Conservation (phyloP, 2,113 vertebrate species). For the Tachuris rubrigastra region DNA sequence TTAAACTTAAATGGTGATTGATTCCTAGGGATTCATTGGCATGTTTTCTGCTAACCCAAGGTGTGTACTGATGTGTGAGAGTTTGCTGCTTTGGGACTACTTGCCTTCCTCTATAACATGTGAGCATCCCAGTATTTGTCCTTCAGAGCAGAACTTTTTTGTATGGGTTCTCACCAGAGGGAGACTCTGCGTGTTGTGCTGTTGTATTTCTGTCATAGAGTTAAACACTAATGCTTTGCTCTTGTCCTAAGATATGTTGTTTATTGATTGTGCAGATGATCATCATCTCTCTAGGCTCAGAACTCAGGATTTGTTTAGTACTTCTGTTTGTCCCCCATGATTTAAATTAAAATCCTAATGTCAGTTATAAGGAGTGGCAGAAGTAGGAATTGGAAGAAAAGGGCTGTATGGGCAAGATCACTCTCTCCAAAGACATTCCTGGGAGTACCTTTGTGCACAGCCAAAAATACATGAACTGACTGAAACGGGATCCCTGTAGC, state of each 20-base stretch:
- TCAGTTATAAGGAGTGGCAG: not conserved
- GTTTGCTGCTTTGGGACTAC: not conserved
- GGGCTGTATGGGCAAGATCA: not conserved
- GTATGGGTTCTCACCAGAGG: not conserved
- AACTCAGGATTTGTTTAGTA: rapidly evolving
- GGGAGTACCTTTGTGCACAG: not conserved
- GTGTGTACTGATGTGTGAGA: not conserved
- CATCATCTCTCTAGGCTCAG: not conserved
- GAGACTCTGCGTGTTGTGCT: not conserved
- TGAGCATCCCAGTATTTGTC: not conserved
- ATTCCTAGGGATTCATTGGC: not conserved
- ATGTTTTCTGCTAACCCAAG: not conserved
- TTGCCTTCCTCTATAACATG: not conserved
- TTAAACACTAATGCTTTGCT: not conserved
- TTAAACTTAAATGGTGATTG: not conserved
- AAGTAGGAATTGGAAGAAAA: not conserved
- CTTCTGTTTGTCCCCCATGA: rapidly evolving
- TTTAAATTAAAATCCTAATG: not conserved
- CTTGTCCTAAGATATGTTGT: not conserved
- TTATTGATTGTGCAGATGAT: not conserved
- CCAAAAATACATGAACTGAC: not conserved
- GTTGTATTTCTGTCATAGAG: not conserved
- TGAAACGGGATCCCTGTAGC: not conserved
- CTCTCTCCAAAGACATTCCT: not conserved
- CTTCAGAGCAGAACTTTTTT: not conserved